Percentiles rank a stretch among this genome's conserved stretches.
phyloP scores from a whole-genome alignment of 2,888 invertebrate genomes.

The Calliphora vomitoria region DNA sequence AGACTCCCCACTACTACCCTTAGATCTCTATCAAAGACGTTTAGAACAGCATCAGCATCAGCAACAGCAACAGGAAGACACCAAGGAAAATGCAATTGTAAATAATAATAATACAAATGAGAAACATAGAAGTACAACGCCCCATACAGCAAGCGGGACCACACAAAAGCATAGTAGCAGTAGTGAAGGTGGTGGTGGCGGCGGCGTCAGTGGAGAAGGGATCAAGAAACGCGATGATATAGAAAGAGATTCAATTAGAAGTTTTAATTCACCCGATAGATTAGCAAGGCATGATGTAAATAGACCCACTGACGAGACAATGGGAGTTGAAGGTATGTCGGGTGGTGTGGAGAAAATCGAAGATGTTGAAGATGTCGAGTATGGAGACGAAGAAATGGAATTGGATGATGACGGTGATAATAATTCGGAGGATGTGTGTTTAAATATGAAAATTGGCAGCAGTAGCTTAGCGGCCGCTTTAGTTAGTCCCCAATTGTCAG shows the following conservation, averaged over 20 bases:
- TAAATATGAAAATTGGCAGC: conserved; percentile 87
- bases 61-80: conserved; percentile 76
- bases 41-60: conserved; percentile 76
- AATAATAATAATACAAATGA: conserved; percentile 75
- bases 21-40: conserved; percentile 84
- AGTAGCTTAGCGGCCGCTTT: conserved; percentile 78
- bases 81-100: conserved; percentile 69
- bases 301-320: conserved; percentile 64
- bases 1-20: conserved; percentile 81
- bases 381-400: conserved; percentile 83
- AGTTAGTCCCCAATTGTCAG: conserved; percentile 74
- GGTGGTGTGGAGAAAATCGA: conserved; percentile 76
- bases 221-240: conserved; percentile 64
- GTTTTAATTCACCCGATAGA: conserved; percentile 71
- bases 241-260: conserved; percentile 61
- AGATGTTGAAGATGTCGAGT: conserved; percentile 79
- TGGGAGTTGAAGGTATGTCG: conserved; percentile 45
- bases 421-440: conserved; percentile 87
- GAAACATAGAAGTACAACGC: conserved; percentile 74
- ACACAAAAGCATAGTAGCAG: conserved; percentile 68
- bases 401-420: conserved; percentile 86
- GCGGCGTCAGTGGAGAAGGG: conserved; percentile 41
- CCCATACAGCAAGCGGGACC: conserved; percentile 72
- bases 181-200: conserved; percentile 56
- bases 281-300: conserved; percentile 73